Percentiles rank a stretch among this genome's conserved stretches.
Conservation (phyloP, 2,113 vertebrate genomes). For the Dipodomys ordii region DNA sequence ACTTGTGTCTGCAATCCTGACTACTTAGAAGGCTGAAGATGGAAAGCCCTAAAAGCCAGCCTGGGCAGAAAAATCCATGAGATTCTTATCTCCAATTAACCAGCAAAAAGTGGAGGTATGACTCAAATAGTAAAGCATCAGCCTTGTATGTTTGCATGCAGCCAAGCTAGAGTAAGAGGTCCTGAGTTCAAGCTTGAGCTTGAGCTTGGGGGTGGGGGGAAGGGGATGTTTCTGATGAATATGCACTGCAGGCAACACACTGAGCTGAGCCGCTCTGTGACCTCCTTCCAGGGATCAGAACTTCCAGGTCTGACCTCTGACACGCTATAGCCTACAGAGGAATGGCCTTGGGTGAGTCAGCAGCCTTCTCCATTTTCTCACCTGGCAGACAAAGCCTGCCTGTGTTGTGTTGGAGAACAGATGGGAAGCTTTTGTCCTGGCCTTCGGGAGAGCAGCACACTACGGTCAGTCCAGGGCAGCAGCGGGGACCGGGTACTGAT, state of each 20-base stretch:
- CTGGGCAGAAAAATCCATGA: too few species aligned
- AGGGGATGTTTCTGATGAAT: background rate
- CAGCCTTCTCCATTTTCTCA: background rate
- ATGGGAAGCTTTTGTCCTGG: rapidly evolving
- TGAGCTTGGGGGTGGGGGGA: too few species aligned
- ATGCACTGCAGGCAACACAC: background rate
- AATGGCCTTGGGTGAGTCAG: background rate
- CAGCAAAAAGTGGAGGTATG: too few species aligned
- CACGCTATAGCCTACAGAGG: background rate
- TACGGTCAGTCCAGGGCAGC: rapidly evolving
- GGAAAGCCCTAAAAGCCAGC: too few species aligned
- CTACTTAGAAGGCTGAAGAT: too few species aligned
- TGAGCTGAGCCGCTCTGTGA: background rate
- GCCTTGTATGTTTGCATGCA: too few species aligned
- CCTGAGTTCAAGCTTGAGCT: too few species aligned
- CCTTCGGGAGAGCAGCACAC: rapidly evolving
- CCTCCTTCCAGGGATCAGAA: background rate
- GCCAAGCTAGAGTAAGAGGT: too few species aligned
- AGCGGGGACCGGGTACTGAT: rapidly evolving
- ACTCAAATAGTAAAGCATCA: too few species aligned
- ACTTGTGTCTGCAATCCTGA: too few species aligned
- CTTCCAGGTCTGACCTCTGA: background rate
- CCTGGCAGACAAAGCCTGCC: background rate
- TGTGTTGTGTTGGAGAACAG: background rate
- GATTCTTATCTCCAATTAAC: too few species aligned